These are phyloP conservation scores for Triplophysa tibetana DNA, from an alignment of 2,113 vertebrate species.

Conservation along the genomic window DNA sequence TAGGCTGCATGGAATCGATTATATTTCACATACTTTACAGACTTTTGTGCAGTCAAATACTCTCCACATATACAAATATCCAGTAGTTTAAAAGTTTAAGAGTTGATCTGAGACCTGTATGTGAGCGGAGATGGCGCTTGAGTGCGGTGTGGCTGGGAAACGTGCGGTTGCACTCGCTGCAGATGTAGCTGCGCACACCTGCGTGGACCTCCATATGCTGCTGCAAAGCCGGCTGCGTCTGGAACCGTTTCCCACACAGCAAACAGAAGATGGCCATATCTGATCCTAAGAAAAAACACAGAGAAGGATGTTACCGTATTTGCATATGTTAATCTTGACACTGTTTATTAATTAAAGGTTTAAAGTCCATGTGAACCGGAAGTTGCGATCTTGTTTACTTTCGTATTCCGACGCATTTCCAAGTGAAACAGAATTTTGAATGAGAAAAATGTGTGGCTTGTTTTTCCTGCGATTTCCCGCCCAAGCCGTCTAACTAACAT, in stretches of 20 bases:
- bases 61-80: not conserved
- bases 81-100: not conserved
- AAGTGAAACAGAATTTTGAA: too few species aligned
- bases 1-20: too few species aligned
- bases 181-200: constrained; percentile 96
- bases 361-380: too few species aligned
- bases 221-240: constrained; percentile 93
- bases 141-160: constrained; percentile 98
- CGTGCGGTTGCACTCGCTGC: constrained; percentile 97
- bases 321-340: not conserved
- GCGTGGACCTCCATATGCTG: constrained; percentile 99
- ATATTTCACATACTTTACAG: too few species aligned
- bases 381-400: too few species aligned
- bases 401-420: too few species aligned
- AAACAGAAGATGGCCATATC: constrained; percentile 99
- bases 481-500: too few species aligned
- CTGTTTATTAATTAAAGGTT: too few species aligned
- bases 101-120: constrained; percentile 82
- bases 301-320: not conserved
- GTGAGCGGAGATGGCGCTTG: constrained; percentile 96
- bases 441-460: too few species aligned
- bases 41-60: too few species aligned
- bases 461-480: too few species aligned
- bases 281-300: constrained; percentile 73
- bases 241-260: constrained; percentile 96